These are phyloP conservation scores for Hemibagrus wyckioides DNA, from an alignment of 2,113 vertebrate species.

Conservation along the genomic window DNA sequence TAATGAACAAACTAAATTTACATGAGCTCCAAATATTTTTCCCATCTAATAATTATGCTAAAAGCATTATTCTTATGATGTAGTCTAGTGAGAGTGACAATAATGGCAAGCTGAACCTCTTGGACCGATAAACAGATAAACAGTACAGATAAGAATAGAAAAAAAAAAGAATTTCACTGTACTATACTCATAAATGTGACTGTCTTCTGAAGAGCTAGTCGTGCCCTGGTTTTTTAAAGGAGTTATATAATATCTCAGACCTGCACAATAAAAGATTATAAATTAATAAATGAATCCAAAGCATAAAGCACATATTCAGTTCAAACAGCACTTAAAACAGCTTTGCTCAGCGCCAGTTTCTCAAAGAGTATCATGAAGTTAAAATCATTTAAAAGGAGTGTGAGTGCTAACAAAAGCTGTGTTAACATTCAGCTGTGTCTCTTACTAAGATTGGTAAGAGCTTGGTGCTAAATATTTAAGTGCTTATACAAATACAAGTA, in stretches of 20 bases:
- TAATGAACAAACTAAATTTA: neutral
- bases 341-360: neutral
- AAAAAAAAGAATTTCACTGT: neutral
- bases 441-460: too few species aligned
- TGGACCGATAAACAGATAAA: too few species aligned
- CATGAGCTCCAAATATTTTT: neutral
- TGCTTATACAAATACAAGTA: neutral
- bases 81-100: neutral
- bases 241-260: neutral
- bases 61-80: neutral
- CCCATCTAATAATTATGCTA: neutral
- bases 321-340: neutral
- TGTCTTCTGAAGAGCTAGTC: neutral
- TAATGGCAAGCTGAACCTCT: neutral
- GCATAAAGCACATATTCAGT: neutral
- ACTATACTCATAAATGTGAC: neutral
- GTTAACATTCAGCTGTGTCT: neutral
- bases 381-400: neutral
- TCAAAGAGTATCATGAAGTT: neutral
- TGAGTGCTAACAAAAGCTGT: neutral
- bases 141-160: neutral
- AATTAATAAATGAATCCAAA: neutral
- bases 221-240: neutral
- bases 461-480: too few species aligned
- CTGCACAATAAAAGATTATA: neutral